These are phyloP conservation scores for Acrossocheilus wenchowensis DNA, from an alignment of 2,797 vertebrate species.

Conservation along the genomic window DNA sequence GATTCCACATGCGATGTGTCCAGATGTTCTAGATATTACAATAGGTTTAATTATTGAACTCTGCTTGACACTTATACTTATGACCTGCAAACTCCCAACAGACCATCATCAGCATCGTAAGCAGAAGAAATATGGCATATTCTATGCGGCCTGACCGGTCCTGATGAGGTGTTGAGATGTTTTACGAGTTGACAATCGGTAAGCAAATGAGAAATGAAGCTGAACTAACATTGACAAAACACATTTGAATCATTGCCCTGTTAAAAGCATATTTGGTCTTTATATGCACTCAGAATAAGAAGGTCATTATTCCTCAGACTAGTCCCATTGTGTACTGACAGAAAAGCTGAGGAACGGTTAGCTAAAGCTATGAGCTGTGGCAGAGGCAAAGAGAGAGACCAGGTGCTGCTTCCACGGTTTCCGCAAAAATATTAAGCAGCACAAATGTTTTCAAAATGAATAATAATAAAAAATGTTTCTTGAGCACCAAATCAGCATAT, in stretches of 20 bases:
- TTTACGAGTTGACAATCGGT: slow-evolving; percentile 34
- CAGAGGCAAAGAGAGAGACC: not conserved
- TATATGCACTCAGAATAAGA: slow-evolving; percentile 23
- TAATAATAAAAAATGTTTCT: not conserved
- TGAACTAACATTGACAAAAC: slow-evolving; percentile 39
- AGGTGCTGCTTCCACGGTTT: slow-evolving; percentile 5
- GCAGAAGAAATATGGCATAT: slow-evolving; percentile 28
- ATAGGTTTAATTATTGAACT: slow-evolving; percentile 41
- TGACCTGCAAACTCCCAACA: slow-evolving; percentile 19
- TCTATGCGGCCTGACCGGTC: not conserved
- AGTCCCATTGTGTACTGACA: slow-evolving; percentile 11
- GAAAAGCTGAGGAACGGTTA: slow-evolving; percentile 2
- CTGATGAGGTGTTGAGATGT: slow-evolving; percentile 39
- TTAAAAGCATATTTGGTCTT: slow-evolving; percentile 42
- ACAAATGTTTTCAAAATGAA: not conserved
- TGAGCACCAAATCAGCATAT: not conserved
- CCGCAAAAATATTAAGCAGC: not conserved
- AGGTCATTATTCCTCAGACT: slow-evolving; percentile 19
- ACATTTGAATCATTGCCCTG: slow-evolving; percentile 30
- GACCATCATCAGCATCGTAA: slow-evolving; percentile 12
- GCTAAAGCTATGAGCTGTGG: not conserved
- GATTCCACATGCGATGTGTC: slow-evolving; percentile 27
- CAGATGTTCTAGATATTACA: slow-evolving; percentile 44
- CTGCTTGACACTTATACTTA: slow-evolving; percentile 30
- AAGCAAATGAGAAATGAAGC: slow-evolving; percentile 37